Conservation (phyloP, 2,797 vertebrate genomes). For the Neostethus bicornis region DNA sequence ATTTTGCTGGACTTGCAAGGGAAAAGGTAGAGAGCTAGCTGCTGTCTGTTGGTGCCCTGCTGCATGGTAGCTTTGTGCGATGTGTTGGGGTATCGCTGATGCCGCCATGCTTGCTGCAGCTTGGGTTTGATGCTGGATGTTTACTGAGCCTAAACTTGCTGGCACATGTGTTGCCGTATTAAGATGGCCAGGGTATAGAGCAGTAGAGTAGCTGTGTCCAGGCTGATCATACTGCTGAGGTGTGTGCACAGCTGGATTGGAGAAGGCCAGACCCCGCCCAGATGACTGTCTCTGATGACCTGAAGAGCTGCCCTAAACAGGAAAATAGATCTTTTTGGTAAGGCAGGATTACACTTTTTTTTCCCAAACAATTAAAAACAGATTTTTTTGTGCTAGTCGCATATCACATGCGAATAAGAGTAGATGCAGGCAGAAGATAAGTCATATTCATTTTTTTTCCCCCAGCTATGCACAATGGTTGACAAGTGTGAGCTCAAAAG, state of each 20-base stretch:
- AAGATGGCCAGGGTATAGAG: slow-evolving; percentile 61
- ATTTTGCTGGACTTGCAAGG: slow-evolving; percentile 51
- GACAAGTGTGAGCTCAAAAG: slow-evolving; percentile 45
- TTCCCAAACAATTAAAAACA: slow-evolving; percentile 1
- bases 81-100: slow-evolving; percentile 54
- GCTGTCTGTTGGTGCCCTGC: slow-evolving; percentile 45
- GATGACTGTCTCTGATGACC: slow-evolving; percentile 65
- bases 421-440: slow-evolving; percentile 43
- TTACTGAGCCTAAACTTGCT: slow-evolving; percentile 68
- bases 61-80: slow-evolving; percentile 64
- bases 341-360: slow-evolving; percentile 8
- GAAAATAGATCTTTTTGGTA: slow-evolving; percentile 38
- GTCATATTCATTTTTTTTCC: slow-evolving; percentile 37
- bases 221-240: slow-evolving; percentile 65
- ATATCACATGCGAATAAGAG: slow-evolving; percentile 33
- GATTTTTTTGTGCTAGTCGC: slow-evolving; percentile 2
- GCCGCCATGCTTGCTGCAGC: slow-evolving; percentile 29
- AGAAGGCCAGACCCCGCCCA: slow-evolving; percentile 60
- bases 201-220: slow-evolving; percentile 62
- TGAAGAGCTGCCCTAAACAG: slow-evolving; percentile 56
- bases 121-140: slow-evolving; percentile 68
- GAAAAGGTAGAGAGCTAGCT: slow-evolving; percentile 35
- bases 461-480: slow-evolving; percentile 48
- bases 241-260: slow-evolving; percentile 53
- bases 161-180: slow-evolving; percentile 39